A percentile compares a stretch with the other conserved stretches of the same genome.
These are phyloP conservation scores for Atta colombica DNA, from an alignment of 1,140 invertebrate genomes.

Conservation along the genomic window DNA sequence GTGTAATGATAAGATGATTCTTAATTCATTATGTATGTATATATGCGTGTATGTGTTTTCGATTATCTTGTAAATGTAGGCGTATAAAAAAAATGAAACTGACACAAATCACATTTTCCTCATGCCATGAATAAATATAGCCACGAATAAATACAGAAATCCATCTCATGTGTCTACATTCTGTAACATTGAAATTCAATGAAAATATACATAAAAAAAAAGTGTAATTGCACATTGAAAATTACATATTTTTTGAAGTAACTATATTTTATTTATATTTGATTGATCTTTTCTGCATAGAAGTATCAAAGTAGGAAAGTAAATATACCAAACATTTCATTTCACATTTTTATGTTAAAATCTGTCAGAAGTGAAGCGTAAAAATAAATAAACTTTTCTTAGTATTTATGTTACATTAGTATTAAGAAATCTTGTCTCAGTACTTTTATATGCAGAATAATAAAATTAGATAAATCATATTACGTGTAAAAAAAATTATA, in stretches of 20 bases:
- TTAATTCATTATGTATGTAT: not conserved
- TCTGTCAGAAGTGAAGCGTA: not conserved
- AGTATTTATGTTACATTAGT: not conserved
- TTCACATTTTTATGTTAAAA: not conserved
- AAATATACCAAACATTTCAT: not conserved
- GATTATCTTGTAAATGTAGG: not conserved
- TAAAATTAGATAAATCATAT: not conserved
- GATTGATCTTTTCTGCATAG: not conserved
- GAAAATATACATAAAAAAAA: conserved; percentile 8
- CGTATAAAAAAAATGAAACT: not conserved
- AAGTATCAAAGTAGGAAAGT: not conserved
- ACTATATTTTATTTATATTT: conserved; percentile 4
- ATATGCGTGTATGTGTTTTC: not conserved
- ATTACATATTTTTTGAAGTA: not conserved
- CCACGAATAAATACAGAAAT: conserved; percentile 27
- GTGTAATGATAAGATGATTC: not conserved
- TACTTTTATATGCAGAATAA: not conserved
- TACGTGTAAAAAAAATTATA: not conserved
- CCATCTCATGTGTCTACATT: conserved; percentile 20
- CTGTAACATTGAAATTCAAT: conserved; percentile 11
- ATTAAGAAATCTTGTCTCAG: not conserved
- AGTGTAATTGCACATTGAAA: not conserved
- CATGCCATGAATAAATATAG: conserved; percentile 13
- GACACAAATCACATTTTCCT: conserved; percentile 23
- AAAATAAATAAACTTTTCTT: not conserved